Evolutionary conservation across 1,140 invertebrate species (phyloP).

Genomic region (Berghia stephanieae): DNA sequence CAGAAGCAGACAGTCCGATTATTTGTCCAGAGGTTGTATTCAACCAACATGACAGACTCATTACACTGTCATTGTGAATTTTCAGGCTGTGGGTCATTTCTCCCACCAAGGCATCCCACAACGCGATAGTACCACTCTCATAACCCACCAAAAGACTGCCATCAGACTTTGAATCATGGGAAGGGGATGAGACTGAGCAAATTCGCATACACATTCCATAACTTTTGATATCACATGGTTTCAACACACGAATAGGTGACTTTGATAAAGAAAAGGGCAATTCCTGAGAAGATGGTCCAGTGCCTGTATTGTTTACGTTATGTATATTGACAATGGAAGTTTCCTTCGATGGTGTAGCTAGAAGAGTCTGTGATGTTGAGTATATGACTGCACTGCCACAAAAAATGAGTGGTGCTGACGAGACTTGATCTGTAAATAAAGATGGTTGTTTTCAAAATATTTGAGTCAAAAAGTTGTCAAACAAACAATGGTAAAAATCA

Average conservation of each 20-base stretch:
- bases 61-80: slow-evolving; percentile 43
- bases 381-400: slow-evolving; percentile 34
- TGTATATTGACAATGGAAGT: too few relatives aligned
- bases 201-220: slow-evolving; percentile 51
- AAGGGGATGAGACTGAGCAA: background rate
- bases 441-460: slow-evolving; percentile 1
- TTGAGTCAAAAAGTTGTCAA: slow-evolving; percentile 4
- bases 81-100: slow-evolving; percentile 32
- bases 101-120: slow-evolving; percentile 46
- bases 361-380: too few relatives aligned
- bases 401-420: slow-evolving; percentile 27
- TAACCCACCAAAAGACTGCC: slow-evolving; percentile 49
- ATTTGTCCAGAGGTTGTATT: background rate
- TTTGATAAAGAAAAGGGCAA: too few relatives aligned
- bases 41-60: slow-evolving; percentile 45
- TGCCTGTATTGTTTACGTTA: too few relatives aligned
- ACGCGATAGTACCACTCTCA: slow-evolving; percentile 51
- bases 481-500: too few relatives aligned
- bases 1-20: slow-evolving; percentile 47
- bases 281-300: too few relatives aligned
- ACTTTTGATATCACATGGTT: slow-evolving; percentile 28
- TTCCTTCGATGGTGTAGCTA: too few relatives aligned
- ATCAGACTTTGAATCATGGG: background rate
- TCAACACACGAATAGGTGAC: too few relatives aligned
- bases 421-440: slow-evolving; percentile 25